Evolutionary conservation across 1,140 invertebrate species (phyloP), one percentile per base, ranked within the genome.

Genomic region (Drosophila nannoptera): DNA sequence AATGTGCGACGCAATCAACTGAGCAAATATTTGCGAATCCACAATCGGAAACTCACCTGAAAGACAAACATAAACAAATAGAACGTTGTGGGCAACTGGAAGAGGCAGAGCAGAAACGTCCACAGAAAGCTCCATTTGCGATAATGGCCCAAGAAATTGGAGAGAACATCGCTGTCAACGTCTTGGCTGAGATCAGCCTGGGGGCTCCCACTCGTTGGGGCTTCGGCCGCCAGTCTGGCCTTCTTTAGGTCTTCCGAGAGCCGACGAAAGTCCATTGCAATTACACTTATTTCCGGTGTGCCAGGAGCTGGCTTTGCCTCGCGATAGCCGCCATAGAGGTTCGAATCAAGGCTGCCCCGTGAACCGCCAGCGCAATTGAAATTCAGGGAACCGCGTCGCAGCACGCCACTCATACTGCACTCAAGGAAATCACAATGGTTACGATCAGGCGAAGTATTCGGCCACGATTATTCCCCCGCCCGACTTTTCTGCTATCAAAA

Each of bases 91-190:
- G 89, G 87, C 56, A 90, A 36, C 50, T 88, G 84, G 60, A 94
- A 93, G 7, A 94, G 73, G 2, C 93, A 93, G 14, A 95, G 89
- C 1, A 94, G 89, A 64, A 94, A 91, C 4, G 93, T 94, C 77
- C 94, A 91, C 45, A 92, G 73, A 16, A 94, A 90, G 84, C 95
- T 94, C 94, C 94, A 95, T 61, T 91, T 90, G 14, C 94, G 94
- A 76, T 94, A 94, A 73, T 93, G 92, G 0, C 94, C 94, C 58
- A 95, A 93, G 11, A 92, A 90, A 22, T 91, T 89, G 1, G 93
- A 92, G 9, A 95, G 91, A 9, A 93, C 91, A 77, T 95, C 94
- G 36, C 87, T 80, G 50, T 89, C 78, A 0, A 32, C 60, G 12
- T 91, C 89, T 55, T 91, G 90, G 40, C 92, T 91, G 6, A 91